Evolutionary conservation across 1,140 invertebrate genomes (phyloP).

Genomic region (Philopotamus ludificatus): DNA sequence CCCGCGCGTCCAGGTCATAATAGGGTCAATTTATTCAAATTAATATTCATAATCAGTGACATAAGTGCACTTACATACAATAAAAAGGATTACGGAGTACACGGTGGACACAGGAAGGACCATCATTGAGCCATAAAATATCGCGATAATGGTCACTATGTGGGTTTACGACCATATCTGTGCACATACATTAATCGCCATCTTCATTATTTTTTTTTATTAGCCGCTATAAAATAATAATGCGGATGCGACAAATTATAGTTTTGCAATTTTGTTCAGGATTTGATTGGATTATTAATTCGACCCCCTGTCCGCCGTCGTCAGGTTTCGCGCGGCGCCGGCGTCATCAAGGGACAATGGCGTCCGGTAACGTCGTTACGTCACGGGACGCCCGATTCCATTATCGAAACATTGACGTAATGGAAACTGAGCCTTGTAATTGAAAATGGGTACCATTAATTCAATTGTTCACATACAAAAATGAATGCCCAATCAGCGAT

Average conservation of each 20-base stretch:
- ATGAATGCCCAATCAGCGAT: too few species aligned
- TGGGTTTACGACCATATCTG: too few species aligned
- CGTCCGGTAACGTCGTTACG: conserved; percentile 9
- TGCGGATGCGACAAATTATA: too few species aligned
- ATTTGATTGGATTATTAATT: too few species aligned
- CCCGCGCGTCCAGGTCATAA: conserved; percentile 30
- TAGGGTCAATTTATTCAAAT: conserved; percentile 39
- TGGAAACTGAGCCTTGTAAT: conserved; percentile 17
- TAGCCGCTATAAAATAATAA: too few species aligned
- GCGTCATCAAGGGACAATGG: background rate
- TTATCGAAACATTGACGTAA: conserved; percentile 23
- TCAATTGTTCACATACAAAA: conserved; percentile 3
- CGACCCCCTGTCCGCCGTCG: too few species aligned
- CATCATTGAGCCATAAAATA: background rate
- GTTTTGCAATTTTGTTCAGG: too few species aligned
- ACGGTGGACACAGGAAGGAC: conserved; percentile 1
- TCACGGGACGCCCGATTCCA: conserved; percentile 5
- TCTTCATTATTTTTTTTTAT: too few species aligned
- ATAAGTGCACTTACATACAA: conserved; percentile 29
- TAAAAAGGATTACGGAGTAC: conserved; percentile 27
- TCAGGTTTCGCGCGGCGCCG: background rate
- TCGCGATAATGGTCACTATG: background rate
- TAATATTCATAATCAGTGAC: conserved; percentile 40
- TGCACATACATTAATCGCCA: too few species aligned
- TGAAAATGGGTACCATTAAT: conserved; percentile 16